Conservation (phyloP, 2,888 invertebrate species). For the Plebejus melissa region DNA sequence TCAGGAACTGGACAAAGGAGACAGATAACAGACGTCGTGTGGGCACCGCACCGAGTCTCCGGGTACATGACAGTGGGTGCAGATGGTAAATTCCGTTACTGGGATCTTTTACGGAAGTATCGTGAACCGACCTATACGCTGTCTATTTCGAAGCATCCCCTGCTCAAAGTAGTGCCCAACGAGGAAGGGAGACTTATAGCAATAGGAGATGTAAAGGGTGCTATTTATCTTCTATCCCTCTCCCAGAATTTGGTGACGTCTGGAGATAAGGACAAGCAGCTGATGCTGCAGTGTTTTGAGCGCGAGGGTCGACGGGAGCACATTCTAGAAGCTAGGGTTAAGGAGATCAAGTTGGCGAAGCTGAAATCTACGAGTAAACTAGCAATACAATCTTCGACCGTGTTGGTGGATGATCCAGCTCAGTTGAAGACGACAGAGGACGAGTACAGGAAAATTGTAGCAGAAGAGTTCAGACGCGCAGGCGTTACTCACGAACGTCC, state of each 20-base stretch:
- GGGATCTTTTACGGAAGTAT: conserved; percentile 87
- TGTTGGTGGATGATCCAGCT: conserved; percentile 42
- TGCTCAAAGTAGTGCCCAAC: conserved; percentile 82
- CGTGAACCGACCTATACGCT: conserved; percentile 82
- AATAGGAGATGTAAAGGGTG: conserved; percentile 83
- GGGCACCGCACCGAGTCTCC: conserved; percentile 59
- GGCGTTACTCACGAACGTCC: not conserved
- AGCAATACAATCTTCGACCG: conserved; percentile 39
- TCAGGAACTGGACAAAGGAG: conserved; percentile 46
- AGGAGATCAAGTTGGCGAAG: conserved; percentile 84
- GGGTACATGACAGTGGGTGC: conserved; percentile 50
- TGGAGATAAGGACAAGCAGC: conserved; percentile 83
- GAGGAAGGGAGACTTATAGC: conserved; percentile 80
- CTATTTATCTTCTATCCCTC: conserved; percentile 80
- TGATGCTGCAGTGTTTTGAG: conserved; percentile 86
- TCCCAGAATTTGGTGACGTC: conserved; percentile 82
- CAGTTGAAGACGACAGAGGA: conserved; percentile 47
- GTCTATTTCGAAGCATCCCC: conserved; percentile 72
- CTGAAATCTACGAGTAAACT: conserved; percentile 57
- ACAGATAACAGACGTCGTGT: conserved; percentile 50
- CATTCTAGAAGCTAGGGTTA: conserved; percentile 89
- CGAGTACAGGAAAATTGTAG: conserved; percentile 7
- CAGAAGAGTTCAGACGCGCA: not conserved
- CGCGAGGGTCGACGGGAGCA: conserved; percentile 91
- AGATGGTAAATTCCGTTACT: conserved; percentile 86